Conservation (phyloP, 2,888 invertebrate species). For the Oscheius sp. region DNA sequence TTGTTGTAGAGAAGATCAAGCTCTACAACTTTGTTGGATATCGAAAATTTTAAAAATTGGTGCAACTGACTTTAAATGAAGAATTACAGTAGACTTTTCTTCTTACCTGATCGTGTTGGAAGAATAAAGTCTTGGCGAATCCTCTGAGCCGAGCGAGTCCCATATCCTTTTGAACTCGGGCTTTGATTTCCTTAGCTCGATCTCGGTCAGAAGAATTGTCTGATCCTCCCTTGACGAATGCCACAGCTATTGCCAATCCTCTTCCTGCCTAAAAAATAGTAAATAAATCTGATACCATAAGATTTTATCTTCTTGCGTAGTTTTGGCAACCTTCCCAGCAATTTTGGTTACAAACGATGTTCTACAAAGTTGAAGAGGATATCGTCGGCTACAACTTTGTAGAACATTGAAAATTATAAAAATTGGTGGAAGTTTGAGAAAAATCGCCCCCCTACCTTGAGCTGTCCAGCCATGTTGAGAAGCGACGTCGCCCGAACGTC, state of each 20-base stretch:
- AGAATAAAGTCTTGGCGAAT: slow-evolving; percentile 91
- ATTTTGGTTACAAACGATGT: neutral
- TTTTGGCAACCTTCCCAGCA: no score
- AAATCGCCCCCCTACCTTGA: slow-evolving; percentile 77
- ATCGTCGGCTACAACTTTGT: no score
- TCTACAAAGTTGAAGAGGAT: no score
- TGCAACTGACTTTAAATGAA: no score
- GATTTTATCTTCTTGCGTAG: no score
- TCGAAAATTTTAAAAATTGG: no score
- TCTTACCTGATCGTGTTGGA: slow-evolving; percentile 78
- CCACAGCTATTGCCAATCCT: slow-evolving; percentile 91
- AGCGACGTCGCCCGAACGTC: slow-evolving; percentile 76
- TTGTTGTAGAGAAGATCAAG: no score
- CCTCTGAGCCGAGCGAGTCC: slow-evolving; percentile 94
- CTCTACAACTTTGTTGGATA: no score
- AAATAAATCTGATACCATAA: no score
- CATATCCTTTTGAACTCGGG: slow-evolving; percentile 75
- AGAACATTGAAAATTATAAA: neutral
- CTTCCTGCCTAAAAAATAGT: slow-evolving; percentile 74
- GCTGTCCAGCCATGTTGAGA: slow-evolving; percentile 91
- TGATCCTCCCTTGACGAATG: slow-evolving; percentile 75
- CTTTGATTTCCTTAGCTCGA: slow-evolving; percentile 78
- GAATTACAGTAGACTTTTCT: no score
- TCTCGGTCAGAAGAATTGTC: slow-evolving; percentile 74
- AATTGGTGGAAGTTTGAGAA: neutral